Evolutionary conservation across 1,140 invertebrate species (phyloP), one percentile per base, ranked within the genome.

Genomic region (Belonocnema kinseyi): DNA sequence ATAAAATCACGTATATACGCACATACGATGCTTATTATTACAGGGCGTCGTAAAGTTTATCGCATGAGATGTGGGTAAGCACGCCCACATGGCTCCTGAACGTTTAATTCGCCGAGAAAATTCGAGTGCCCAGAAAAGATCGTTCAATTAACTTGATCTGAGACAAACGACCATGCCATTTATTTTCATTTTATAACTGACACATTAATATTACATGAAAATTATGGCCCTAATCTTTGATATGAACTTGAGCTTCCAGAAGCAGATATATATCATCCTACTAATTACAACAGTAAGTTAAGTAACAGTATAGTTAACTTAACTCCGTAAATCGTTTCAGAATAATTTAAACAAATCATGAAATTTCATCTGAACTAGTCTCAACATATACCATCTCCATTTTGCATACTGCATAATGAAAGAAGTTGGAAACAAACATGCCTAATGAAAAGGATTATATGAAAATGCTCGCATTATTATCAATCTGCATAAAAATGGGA

Each of bases 61-160:
- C 61, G 61, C 53, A 17, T 16, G 53, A 17, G 53, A 54, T 54
- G 53, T 54, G 53, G 26, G 26, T 40, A 66, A 21, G 61, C 26
- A 66, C 61, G 61, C 61, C 61, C 26, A 66, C 61, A 66, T 33
- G 61, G 21, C 61, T 66, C 33, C 61, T 16, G 58, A 66, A 33
- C 33, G 16, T 66, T 66, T 66, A 66, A 66, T 66, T 66, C 61
- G 61, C 61, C 13, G 21, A 66, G 61, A 40, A 66, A 66, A 66
- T 66, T 66, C 33, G 33, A 66, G 61, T 66, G 61, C 40, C 61
- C 61, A 66, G 61, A 66, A 46, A 66, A 66, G 61, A 66, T 66
- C 26, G 61, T 66, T 66, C 61, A 66, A 66, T 66, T 66, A 66
- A 66, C 61, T 66, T 21, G 40, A 66, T 66, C 33, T 66, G 61